These are phyloP conservation scores for Astyanax mexicanus DNA, from an alignment of 2,797 vertebrate genomes.

Conservation along the genomic window DNA sequence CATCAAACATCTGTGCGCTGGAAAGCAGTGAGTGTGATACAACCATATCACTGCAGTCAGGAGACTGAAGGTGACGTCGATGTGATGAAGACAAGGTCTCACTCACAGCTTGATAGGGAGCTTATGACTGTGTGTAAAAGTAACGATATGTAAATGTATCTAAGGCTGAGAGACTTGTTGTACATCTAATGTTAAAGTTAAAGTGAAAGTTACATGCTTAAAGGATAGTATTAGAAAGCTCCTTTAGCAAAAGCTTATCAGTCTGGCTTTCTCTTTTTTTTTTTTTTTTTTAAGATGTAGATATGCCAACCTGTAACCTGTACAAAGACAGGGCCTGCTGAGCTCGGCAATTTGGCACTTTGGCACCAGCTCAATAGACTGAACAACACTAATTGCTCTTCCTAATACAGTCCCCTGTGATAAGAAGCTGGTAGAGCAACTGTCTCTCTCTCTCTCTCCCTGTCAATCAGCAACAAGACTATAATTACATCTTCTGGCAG, in stretches of 20 bases:
- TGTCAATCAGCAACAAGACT: slow-evolving; percentile 36
- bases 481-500: background rate
- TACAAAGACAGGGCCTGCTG: background rate
- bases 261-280: slow-evolving; percentile 2
- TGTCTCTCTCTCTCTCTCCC: background rate
- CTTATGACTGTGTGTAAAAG: background rate
- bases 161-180: background rate
- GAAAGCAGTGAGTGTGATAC: background rate
- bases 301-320: slow-evolving; percentile 7
- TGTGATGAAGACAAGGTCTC: background rate
- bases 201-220: background rate
- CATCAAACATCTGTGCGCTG: background rate
- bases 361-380: background rate
- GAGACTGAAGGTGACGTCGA: background rate
- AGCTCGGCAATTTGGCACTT: background rate
- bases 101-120: background rate
- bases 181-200: background rate
- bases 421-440: slow-evolving; percentile 15
- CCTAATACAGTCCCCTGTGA: slow-evolving; percentile 16
- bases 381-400: slow-evolving; percentile 35
- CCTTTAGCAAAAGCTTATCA: slow-evolving; percentile 13
- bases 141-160: background rate
- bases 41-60: background rate
- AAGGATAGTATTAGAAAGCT: background rate
- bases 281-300: slow-evolving; percentile 4